Conservation (phyloP, 2,113 vertebrate genomes). For the Gallinago jamesoni region DNA sequence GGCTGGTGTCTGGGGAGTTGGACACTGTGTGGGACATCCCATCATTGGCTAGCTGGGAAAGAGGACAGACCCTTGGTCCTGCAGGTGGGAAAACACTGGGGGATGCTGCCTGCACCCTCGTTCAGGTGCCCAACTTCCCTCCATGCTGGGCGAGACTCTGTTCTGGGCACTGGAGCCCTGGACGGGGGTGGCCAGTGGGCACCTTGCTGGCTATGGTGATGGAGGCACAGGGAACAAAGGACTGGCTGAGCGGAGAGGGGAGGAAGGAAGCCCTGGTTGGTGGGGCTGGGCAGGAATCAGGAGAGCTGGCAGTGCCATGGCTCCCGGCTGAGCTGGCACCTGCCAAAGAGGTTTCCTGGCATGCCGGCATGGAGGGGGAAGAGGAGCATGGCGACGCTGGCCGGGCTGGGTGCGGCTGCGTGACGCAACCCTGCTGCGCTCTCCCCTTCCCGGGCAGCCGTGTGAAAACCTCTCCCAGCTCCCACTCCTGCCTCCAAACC, state of each 20-base stretch:
- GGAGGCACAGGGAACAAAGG: not conserved
- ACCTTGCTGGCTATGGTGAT: not conserved
- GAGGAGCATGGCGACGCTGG: not conserved
- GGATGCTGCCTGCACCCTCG: not conserved
- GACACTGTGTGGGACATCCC: not conserved
- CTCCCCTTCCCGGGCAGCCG: not conserved
- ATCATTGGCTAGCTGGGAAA: not conserved
- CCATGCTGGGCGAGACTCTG: rapidly evolving
- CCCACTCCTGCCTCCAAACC: not conserved
- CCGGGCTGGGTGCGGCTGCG: not conserved
- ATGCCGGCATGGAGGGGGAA: rapidly evolving
- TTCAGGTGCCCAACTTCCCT: rapidly evolving
- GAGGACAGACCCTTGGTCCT: not conserved
- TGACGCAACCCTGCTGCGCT: not conserved
- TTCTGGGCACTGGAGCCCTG: not conserved
- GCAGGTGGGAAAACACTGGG: not conserved
- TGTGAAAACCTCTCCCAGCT: constrained; percentile 14
- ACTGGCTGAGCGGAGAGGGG: not conserved
- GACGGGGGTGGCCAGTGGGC: rapidly evolving
- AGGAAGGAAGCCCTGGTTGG: constrained; percentile 39
- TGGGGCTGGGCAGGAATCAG: rapidly evolving
- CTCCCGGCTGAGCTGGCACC: constrained; percentile 2
- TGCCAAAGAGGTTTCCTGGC: not conserved
- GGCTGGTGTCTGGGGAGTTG: not conserved
- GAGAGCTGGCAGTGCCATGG: not conserved